Base-by-base conservation (phyloP, 2,113 vertebrate genomes). In the Aramus guarauna region DNA sequence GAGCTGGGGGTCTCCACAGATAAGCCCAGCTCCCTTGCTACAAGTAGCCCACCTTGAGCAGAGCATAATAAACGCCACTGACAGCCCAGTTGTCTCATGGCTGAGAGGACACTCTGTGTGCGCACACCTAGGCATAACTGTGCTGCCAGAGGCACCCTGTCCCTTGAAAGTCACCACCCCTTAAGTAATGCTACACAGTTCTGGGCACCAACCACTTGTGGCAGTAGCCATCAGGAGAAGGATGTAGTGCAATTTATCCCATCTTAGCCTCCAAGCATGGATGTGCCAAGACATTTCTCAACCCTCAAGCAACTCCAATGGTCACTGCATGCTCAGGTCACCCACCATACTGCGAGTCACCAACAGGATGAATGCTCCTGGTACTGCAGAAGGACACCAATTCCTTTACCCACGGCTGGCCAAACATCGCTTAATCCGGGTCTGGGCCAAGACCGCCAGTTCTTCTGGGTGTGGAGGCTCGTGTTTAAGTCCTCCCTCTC, bases 391-490 rank as follows among this genome's bases (percentile, higher is more conserved):
- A 26, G 34, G n/a, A 85, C 83, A 76, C 12, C 75, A 8, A 56
- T 5, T 11, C 52, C 43, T 68, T 29, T 5, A 29, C 30, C 59
- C 53, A 16, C 81, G 76, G 81, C 72, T 71, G 77, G 23, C 30
- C 6, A 3, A 94, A 45, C 59, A 17, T 4, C 1, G 1, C 71
- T 75, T 71, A 47, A 88, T 11, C 89, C 85, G 14, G 0, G 36
- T 0, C 12, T 4, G 34, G 78, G 73, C 20, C 0, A 0, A 30
- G 58, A 14, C 7, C 32, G 4, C 20, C 17, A 13, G 14, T 8
- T 36, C 80, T 62, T 15, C 3, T 9, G 88, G 83, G 34, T 1
- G 64, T 8, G 53, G 64, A n/a, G 26, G 15, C 50, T 53, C 6
- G 3, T 6, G 9, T 19, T 66, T 13, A 62, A 53, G 56, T 20